These are phyloP conservation scores for Galemys pyrenaicus DNA, from an alignment of 2,113 vertebrate genomes.

Conservation along the genomic window DNA sequence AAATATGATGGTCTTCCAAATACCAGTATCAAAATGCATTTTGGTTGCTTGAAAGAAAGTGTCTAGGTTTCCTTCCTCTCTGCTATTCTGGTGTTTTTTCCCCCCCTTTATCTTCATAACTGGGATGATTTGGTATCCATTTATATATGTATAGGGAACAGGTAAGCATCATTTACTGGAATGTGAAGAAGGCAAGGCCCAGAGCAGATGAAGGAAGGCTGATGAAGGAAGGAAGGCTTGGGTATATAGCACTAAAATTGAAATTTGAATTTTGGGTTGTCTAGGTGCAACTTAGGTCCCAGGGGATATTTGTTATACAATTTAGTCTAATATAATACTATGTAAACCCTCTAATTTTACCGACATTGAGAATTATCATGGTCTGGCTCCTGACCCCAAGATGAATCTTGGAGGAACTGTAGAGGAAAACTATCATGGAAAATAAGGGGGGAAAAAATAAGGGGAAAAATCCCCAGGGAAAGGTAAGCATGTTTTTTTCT, in stretches of 20 bases:
- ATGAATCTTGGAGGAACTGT: neutral
- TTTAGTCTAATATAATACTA: constrained; percentile 22
- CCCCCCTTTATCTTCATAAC: neutral
- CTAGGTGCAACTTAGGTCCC: neutral
- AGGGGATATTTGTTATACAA: neutral
- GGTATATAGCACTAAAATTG: neutral
- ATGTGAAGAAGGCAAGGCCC: neutral
- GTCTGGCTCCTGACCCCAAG: neutral
- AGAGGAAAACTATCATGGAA: neutral
- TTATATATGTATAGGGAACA: neutral
- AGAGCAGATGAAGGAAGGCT: neutral
- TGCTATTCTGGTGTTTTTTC: neutral
- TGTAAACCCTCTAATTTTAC: neutral
- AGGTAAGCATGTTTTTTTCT: neutral
- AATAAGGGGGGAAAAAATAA: neutral
- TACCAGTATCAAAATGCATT: constrained; percentile 1
- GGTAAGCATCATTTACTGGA: neutral
- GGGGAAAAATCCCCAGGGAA: neutral
- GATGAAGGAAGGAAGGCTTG: neutral
- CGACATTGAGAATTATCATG: neutral
- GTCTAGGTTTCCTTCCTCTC: neutral
- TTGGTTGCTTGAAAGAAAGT: neutral
- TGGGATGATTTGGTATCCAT: constrained; percentile 18
- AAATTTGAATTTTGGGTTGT: constrained; percentile 22
- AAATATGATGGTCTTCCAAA: constrained; percentile 5